Percentiles rank a stretch among this genome's conserved stretches.
These are phyloP conservation scores for Typhlichthys eigenmanni DNA, from an alignment of 2,797 vertebrate species.

Conservation along the genomic window DNA sequence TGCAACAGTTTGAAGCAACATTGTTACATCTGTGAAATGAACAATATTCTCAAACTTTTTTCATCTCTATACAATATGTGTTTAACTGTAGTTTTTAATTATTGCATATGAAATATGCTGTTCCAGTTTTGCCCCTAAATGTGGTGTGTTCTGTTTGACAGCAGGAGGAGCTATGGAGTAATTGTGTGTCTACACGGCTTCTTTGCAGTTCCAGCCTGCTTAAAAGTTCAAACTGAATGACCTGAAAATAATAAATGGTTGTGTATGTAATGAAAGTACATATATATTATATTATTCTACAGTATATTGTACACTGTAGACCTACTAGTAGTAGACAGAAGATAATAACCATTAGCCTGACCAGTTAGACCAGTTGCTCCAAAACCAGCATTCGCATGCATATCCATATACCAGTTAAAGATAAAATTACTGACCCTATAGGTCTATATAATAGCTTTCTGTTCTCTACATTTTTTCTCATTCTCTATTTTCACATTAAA, in stretches of 20 bases:
- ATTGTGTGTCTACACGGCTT: conserved; percentile 33
- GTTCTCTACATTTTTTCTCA: too few species aligned
- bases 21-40: not conserved
- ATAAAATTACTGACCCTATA: too few species aligned
- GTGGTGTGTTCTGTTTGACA: conserved; percentile 61
- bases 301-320: not conserved
- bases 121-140: conserved; percentile 51
- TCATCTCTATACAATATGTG: not conserved
- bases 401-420: too few species aligned
- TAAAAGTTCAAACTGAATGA: not conserved
- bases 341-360: not conserved
- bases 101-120: not conserved
- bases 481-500: too few species aligned
- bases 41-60: not conserved
- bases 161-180: conserved; percentile 74
- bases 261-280: too few species aligned
- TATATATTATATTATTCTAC: too few species aligned
- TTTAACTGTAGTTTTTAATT: not conserved
- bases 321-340: not conserved
- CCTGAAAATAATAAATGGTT: not conserved
- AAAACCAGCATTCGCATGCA: too few species aligned
- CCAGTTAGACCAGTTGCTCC: too few species aligned
- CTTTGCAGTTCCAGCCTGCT: not conserved
- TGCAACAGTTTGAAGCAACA: not conserved
- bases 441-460: too few species aligned